Evolutionary conservation across 2,797 vertebrate genomes (phyloP).

Genomic region (Squalus acanthias): DNA sequence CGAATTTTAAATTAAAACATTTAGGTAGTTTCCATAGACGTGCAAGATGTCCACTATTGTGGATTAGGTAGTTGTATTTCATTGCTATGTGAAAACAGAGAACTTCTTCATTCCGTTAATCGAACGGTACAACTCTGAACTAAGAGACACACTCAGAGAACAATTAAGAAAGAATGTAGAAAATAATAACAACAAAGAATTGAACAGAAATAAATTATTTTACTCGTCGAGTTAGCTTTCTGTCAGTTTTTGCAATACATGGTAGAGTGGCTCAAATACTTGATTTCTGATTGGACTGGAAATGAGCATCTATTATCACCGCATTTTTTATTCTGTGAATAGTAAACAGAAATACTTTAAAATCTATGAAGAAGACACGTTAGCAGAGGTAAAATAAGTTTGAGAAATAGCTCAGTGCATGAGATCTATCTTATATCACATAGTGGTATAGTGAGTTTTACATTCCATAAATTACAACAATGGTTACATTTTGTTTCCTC

Average conservation of each 20-base stretch:
- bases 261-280: neutral
- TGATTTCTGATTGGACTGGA: neutral
- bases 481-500: neutral
- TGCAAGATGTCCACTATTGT: conserved; percentile 34
- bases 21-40: conserved; percentile 34
- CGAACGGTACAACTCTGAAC: neutral
- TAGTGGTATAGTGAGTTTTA: neutral
- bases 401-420: conserved; percentile 33
- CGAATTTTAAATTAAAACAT: conserved; percentile 32
- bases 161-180: neutral
- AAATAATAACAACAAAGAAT: neutral
- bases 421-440: conserved; percentile 4
- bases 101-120: neutral
- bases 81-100: conserved; percentile 1
- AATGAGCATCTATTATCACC: neutral
- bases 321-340: neutral
- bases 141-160: neutral
- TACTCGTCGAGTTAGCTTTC: neutral
- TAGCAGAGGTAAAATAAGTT: neutral
- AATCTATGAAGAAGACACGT: neutral
- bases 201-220: neutral
- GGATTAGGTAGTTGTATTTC: conserved; percentile 34
- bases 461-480: neutral
- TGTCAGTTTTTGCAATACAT: neutral
- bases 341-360: neutral